A percentile compares a stretch with the other conserved stretches of the same genome.
These are phyloP conservation scores for Branchipolynoe longqiensis DNA, from an alignment of 2,888 invertebrate genomes.

Conservation along the genomic window DNA sequence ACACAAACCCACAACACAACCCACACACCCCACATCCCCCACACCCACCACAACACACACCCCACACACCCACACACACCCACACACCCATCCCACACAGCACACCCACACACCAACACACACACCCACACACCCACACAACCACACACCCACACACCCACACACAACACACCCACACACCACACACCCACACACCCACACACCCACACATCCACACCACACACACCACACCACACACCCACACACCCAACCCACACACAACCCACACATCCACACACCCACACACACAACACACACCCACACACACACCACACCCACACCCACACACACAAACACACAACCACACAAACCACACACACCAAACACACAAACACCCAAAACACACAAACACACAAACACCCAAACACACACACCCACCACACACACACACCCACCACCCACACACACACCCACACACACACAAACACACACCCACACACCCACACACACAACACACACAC, in stretches of 20 bases:
- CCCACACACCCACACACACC: neutral
- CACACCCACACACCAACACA: neutral
- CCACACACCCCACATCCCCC: neutral
- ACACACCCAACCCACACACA: neutral
- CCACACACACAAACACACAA: neutral
- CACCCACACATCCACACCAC: neutral
- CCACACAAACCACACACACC: neutral
- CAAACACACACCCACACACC: neutral
- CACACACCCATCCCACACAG: neutral
- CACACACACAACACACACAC: neutral
- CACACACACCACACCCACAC: neutral
- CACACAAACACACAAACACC: neutral
- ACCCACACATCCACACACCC: neutral
- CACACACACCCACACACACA: neutral
- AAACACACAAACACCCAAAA: neutral
- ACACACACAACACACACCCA: neutral
- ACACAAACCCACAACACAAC: too few relatives aligned
- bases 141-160: neutral
- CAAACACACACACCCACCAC: neutral
- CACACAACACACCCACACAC: neutral
- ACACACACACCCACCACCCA: neutral
- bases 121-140: neutral
- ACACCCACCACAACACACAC: neutral
- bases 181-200: neutral
- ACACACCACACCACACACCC: neutral